Conservation (phyloP, 2,888 invertebrate genomes). For the Drosophila mimica region DNA sequence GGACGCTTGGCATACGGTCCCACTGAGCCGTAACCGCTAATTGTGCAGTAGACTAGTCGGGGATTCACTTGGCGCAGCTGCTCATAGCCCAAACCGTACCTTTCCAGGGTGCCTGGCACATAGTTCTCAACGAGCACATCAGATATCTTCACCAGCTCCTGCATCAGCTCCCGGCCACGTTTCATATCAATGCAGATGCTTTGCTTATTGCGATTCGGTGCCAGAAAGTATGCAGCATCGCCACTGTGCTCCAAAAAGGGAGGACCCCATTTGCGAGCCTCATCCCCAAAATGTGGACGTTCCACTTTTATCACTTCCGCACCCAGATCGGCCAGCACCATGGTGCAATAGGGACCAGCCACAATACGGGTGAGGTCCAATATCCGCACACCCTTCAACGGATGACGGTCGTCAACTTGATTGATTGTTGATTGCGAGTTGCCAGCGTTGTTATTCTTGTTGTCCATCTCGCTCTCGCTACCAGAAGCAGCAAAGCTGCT, state of each 20-base stretch:
- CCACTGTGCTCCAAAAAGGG: conserved; percentile 90
- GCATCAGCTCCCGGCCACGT: conserved; percentile 88
- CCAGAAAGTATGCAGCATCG: conserved; percentile 92
- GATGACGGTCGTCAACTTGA: conserved; percentile 85
- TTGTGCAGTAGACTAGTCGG: conserved; percentile 94
- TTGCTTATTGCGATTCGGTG: conserved; percentile 97
- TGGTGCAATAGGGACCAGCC: conserved; percentile 97
- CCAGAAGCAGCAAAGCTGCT: conserved; percentile 60
- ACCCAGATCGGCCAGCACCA: conserved; percentile 96
- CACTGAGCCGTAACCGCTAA: conserved; percentile 95
- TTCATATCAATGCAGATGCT: conserved; percentile 95
- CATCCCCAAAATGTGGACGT: conserved; percentile 94
- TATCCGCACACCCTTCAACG: conserved; percentile 90
- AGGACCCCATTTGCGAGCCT: conserved; percentile 96
- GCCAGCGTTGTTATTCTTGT: conserved; percentile 9
- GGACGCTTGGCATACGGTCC: conserved; percentile 95
- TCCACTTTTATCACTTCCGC: conserved; percentile 97
- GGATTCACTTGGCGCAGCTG: conserved; percentile 90
- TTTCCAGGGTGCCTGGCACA: conserved; percentile 94
- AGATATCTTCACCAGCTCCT: conserved; percentile 90
- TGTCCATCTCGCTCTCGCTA: conserved; percentile 5
- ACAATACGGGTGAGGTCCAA: conserved; percentile 94
- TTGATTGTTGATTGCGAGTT: conserved; percentile 11
- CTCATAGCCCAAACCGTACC: conserved; percentile 92
- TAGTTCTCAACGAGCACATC: conserved; percentile 98